Conservation (phyloP, 2,113 vertebrate species). For the Clarias magur region DNA sequence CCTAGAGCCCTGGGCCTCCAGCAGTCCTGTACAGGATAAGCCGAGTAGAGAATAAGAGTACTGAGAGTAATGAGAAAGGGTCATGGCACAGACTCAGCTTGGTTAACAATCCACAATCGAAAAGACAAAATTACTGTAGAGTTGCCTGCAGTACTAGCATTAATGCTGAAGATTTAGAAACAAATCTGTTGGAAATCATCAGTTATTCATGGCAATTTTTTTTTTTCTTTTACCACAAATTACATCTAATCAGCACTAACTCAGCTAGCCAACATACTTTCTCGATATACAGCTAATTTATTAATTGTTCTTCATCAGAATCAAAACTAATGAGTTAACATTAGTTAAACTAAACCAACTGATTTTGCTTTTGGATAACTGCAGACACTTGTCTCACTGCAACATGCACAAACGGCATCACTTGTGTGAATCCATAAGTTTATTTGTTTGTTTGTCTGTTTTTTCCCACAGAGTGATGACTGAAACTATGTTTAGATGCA, state of each 20-base stretch:
- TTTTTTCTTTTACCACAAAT: neutral
- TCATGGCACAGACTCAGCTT: too few species aligned
- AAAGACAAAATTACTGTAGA: neutral
- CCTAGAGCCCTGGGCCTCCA: too few species aligned
- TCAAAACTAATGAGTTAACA: neutral
- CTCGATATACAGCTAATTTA: neutral
- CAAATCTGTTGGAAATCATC: neutral
- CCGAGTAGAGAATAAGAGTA: too few species aligned
- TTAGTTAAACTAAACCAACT: neutral
- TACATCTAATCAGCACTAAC: neutral
- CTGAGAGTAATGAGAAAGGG: neutral
- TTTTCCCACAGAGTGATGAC: neutral
- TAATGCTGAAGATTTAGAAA: neutral
- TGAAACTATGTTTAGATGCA: slow-evolving; percentile 26
- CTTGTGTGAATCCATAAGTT: neutral
- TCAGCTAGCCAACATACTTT: neutral
- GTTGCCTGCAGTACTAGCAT: neutral
- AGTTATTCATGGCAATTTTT: neutral
- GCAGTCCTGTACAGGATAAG: too few species aligned
- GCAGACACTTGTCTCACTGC: neutral
- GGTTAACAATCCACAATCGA: neutral
- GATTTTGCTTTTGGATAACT: neutral
- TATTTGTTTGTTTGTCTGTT: too few species aligned
- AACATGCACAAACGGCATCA: neutral
- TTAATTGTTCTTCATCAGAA: neutral